Percentiles rank a stretch among this genome's conserved stretches.
Evolutionary conservation across 1,140 invertebrate species (phyloP).

Genomic region (Acromyrmex echinatior): DNA sequence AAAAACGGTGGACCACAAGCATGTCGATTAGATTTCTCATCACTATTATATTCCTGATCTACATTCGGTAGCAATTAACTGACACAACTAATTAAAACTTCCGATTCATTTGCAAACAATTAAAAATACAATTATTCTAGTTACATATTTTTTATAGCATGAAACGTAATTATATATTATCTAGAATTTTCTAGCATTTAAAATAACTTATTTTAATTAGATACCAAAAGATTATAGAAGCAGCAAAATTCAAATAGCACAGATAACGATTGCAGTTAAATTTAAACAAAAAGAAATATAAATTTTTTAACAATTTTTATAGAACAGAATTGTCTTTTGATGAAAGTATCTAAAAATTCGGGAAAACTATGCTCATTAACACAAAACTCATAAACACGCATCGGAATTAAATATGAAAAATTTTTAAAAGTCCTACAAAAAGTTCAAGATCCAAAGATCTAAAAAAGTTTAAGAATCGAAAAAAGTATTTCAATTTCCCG

Average conservation of each 20-base stretch:
- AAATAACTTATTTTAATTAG: not conserved
- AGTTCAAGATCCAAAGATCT: not conserved
- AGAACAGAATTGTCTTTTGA: not conserved
- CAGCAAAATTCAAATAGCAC: not conserved
- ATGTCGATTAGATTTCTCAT: constrained; percentile 10
- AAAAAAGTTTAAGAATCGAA: not conserved
- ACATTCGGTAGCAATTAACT: constrained; percentile 27
- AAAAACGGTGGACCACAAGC: not conserved
- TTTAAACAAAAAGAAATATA: not conserved
- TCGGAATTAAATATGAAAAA: not conserved
- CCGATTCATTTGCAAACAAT: constrained; percentile 7
- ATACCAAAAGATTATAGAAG: not conserved
- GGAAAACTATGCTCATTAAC: not conserved
- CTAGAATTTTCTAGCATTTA: not conserved
- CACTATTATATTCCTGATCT: not conserved
- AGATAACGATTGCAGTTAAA: not conserved
- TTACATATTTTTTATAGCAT: not conserved
- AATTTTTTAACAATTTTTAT: not conserved
- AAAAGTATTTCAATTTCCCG: not conserved
- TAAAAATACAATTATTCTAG: constrained; percentile 20
- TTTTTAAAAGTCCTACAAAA: not conserved
- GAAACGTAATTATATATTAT: not conserved
- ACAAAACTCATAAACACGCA: not conserved
- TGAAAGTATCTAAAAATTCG: not conserved
- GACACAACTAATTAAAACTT: constrained; percentile 22